Conservation (phyloP, 2,888 invertebrate genomes). For the Chorisops tibialis region DNA sequence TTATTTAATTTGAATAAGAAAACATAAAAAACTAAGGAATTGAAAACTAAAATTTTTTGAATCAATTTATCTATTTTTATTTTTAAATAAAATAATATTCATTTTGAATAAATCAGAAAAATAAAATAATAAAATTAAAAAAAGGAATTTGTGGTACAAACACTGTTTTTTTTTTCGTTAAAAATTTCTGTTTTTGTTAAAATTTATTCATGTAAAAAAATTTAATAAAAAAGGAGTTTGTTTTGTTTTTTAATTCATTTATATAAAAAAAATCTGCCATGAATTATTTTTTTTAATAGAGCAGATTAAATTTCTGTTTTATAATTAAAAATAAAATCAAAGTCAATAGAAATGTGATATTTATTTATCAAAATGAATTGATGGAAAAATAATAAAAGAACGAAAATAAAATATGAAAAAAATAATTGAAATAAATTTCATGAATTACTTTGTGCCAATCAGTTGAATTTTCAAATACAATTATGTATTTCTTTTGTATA, state of each 20-base stretch:
- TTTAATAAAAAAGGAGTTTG: neutral
- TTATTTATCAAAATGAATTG: neutral
- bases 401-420: neutral
- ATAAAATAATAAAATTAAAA: neutral
- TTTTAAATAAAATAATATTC: constrained; percentile 16
- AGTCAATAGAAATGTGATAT: neutral
- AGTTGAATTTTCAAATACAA: constrained; percentile 24
- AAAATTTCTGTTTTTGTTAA: neutral
- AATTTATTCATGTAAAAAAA: neutral
- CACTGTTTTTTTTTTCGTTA: constrained; percentile 16
- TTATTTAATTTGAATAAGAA: neutral
- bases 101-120: constrained; percentile 10
- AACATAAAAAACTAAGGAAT: too few relatives aligned
- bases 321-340: neutral
- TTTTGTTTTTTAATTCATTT: too few relatives aligned
- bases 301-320: neutral
- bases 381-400: neutral
- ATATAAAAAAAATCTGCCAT: too few relatives aligned
- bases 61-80: constrained; percentile 16
- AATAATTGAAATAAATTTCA: constrained; percentile 9
- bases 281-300: neutral
- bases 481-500: constrained; percentile 21
- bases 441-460: constrained; percentile 26
- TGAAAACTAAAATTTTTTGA: too few relatives aligned
- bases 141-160: constrained; percentile 31